Conservation (phyloP, 2,888 invertebrate species). For the Augiades crinisus region DNA sequence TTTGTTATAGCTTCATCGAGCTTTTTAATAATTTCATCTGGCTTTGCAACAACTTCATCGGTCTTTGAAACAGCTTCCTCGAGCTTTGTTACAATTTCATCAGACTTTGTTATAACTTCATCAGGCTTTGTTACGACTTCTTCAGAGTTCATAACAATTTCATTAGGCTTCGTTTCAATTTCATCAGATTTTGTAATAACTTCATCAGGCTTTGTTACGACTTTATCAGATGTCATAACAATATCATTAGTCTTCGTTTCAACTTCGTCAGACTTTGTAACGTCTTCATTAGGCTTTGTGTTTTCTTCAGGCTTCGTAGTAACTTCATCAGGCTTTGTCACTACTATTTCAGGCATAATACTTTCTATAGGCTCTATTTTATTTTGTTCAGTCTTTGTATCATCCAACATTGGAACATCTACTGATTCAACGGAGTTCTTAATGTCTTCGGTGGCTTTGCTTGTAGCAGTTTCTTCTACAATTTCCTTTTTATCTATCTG, state of each 20-base stretch:
- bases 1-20: constrained; percentile 23
- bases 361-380: constrained; percentile 47
- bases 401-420: constrained; percentile 43
- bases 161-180: neutral
- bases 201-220: constrained; percentile 1
- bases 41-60: neutral
- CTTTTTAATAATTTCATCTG: constrained; percentile 23
- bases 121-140: constrained; percentile 9
- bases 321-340: neutral
- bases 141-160: neutral
- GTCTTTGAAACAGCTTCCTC: neutral
- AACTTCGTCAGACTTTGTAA: too few species aligned
- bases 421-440: constrained; percentile 43
- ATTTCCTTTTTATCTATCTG: constrained; percentile 28
- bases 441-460: constrained; percentile 48
- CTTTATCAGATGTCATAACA: constrained; percentile 38
- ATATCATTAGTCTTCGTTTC: constrained; percentile 56
- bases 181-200: constrained; percentile 2
- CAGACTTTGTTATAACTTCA: constrained; percentile 2
- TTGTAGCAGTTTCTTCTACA: constrained; percentile 36
- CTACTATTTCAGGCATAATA: constrained; percentile 28
- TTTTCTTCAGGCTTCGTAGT: constrained; percentile 2
- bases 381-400: too few species aligned
- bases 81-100: neutral
- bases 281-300: too few species aligned